These are phyloP conservation scores for Dendroctonus valens DNA, from an alignment of 1,140 invertebrate species.

Conservation along the genomic window DNA sequence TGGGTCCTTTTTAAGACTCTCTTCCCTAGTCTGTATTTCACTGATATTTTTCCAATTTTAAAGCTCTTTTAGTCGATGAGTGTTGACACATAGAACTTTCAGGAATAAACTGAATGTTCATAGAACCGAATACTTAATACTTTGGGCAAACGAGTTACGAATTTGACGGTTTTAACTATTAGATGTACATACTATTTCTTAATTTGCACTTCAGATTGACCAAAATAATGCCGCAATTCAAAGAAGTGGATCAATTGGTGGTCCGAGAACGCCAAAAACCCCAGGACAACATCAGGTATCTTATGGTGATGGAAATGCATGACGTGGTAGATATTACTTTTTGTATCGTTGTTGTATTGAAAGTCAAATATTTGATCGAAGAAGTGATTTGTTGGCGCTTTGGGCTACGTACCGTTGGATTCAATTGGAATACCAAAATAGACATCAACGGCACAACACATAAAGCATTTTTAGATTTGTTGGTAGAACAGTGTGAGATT, in stretches of 20 bases:
- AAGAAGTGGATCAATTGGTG: constrained; percentile 34
- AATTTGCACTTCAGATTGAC: constrained; percentile 28
- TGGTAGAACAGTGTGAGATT: not conserved
- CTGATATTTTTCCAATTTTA: too few relatives aligned
- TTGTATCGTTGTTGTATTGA: constrained; percentile 26
- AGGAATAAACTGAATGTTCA: too few relatives aligned
- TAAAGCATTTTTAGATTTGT: too few relatives aligned
- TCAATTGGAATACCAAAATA: constrained; percentile 21
- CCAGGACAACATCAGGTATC: constrained; percentile 17
- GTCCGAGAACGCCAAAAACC: constrained; percentile 36
- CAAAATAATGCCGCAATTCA: constrained; percentile 35
- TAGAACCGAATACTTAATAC: too few relatives aligned
- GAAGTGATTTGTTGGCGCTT: constrained; percentile 17
- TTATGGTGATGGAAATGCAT: constrained; percentile 30
- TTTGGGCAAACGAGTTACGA: too few relatives aligned
- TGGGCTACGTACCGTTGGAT: constrained; percentile 28
- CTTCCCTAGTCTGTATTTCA: too few relatives aligned
- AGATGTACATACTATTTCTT: not conserved
- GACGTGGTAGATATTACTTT: constrained; percentile 29
- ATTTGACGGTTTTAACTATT: not conserved
- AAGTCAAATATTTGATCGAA: constrained; percentile 13
- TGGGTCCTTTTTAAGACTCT: too few relatives aligned
- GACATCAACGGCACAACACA: constrained; percentile 1
- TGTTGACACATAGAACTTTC: too few relatives aligned
- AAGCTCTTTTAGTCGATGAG: too few relatives aligned